Evolutionary conservation across 2,888 invertebrate species (phyloP).

Genomic region (Ectropis crepuscularia): DNA sequence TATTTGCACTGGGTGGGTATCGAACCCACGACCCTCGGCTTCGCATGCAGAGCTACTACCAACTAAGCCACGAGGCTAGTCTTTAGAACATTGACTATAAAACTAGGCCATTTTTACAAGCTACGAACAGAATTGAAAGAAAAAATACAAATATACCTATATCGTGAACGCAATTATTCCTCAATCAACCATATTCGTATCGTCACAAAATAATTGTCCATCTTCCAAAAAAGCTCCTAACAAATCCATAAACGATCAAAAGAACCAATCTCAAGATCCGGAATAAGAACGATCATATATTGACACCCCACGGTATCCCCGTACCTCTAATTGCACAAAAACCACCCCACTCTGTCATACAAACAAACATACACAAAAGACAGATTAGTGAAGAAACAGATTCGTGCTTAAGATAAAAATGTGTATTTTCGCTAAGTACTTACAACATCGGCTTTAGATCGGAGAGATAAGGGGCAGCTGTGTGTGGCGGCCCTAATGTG

Average conservation of each 20-base stretch:
- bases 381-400: slow-evolving; percentile 81
- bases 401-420: slow-evolving; percentile 81
- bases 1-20: no score
- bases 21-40: no score
- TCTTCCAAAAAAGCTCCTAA: slow-evolving; percentile 28
- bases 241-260: slow-evolving; percentile 41
- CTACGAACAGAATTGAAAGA: no score
- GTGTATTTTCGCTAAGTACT: slow-evolving; percentile 81
- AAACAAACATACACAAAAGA: slow-evolving; percentile 78
- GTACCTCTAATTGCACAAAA: slow-evolving; percentile 78
- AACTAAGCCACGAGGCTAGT: no score
- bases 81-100: no score
- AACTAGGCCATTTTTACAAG: no score
- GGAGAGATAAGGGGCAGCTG: slow-evolving; percentile 77
- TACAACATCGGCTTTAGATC: slow-evolving; percentile 77
- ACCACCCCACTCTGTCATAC: slow-evolving; percentile 67
- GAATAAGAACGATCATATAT: slow-evolving; percentile 55
- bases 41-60: no score
- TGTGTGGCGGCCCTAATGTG: slow-evolving; percentile 60
- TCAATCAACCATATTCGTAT: slow-evolving; percentile 1
- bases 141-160: no score
- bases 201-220: slow-evolving; percentile 27
- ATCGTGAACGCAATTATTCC: no score
- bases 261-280: slow-evolving; percentile 57
- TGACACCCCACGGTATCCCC: slow-evolving; percentile 66